phyloP scores from a whole-genome alignment of 92 coral and sea anemone species.

The Siderastrea siderea region DNA sequence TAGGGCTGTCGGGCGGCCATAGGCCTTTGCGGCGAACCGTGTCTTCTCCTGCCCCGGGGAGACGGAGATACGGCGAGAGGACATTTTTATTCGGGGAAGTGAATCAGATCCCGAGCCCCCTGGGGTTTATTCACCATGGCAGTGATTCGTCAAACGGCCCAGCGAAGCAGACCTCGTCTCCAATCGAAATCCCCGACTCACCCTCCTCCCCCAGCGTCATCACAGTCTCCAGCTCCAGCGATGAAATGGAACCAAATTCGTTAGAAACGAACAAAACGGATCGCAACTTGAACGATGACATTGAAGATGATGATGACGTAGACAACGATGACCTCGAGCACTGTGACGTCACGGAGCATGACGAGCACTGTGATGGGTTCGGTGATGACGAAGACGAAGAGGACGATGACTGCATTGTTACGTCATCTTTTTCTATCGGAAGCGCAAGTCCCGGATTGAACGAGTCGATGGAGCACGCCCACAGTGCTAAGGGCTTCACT shows the following conservation, averaged over 20 bases:
- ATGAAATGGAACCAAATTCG: constrained; percentile 92
- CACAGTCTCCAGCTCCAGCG: constrained; percentile 98
- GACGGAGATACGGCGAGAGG: constrained; percentile 82
- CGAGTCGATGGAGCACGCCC: constrained; percentile 61
- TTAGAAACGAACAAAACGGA: constrained; percentile 75
- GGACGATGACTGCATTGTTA: constrained; percentile 89
- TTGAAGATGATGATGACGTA: constrained; percentile 38
- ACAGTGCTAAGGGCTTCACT: constrained; percentile 20
- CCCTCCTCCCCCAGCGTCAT: constrained; percentile 97
- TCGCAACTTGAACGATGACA: constrained; percentile 58
- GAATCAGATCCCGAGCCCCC: constrained; percentile 75
- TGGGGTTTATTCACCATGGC: constrained; percentile 52
- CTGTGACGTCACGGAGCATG: constrained; percentile 56
- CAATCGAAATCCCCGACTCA: constrained; percentile 96
- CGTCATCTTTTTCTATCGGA: constrained; percentile 90
- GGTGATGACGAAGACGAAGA: constrained; percentile 92
- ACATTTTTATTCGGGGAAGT: constrained; percentile 75
- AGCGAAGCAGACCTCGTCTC: constrained; percentile 89
- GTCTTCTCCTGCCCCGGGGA: constrained; percentile 97
- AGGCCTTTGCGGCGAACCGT: constrained; percentile 79
- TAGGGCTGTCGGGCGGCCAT: constrained; percentile 65
- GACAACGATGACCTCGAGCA: constrained; percentile 63
- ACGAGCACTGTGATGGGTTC: constrained; percentile 74
- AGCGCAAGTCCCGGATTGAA: constrained; percentile 82
- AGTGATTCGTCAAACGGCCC: constrained; percentile 46